Evolutionary conservation across 2,888 invertebrate genomes (phyloP).

Genomic region (Pammene aurita): DNA sequence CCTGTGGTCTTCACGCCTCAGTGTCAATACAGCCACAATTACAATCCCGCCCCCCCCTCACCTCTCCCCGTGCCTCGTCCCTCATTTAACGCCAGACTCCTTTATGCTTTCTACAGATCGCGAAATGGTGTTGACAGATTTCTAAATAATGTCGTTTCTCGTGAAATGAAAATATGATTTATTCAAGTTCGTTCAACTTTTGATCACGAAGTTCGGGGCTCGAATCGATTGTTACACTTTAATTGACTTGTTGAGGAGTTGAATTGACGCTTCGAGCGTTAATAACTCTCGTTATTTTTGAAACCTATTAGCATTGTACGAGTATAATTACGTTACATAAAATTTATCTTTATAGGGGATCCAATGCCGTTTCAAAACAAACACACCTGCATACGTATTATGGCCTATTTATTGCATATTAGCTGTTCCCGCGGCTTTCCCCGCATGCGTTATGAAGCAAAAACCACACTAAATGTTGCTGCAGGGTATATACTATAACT

Average conservation of each 20-base stretch:
- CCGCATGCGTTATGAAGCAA: too few species aligned
- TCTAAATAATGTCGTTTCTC: slow-evolving; percentile 57
- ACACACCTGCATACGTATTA: too few species aligned
- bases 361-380: too few species aligned
- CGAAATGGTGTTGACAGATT: slow-evolving; percentile 55
- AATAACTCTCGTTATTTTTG: slow-evolving; percentile 7
- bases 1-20: slow-evolving; percentile 3
- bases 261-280: slow-evolving; percentile 13
- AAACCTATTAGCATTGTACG: background rate
- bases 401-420: too few species aligned
- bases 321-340: slow-evolving; percentile 4
- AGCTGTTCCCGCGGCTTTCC: too few species aligned
- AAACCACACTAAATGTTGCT: too few species aligned
- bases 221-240: slow-evolving; percentile 34
- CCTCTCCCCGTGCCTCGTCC: background rate
- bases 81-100: slow-evolving; percentile 60
- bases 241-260: slow-evolving; percentile 23
- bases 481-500: too few species aligned
- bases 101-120: slow-evolving; percentile 63
- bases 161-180: slow-evolving; percentile 41
- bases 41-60: background rate
- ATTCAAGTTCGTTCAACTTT: slow-evolving; percentile 38
- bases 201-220: slow-evolving; percentile 23
- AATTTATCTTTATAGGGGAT: background rate
- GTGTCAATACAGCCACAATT: background rate